Evolutionary conservation across 2,797 vertebrate genomes (phyloP).

Genomic region (Mus spretus): DNA sequence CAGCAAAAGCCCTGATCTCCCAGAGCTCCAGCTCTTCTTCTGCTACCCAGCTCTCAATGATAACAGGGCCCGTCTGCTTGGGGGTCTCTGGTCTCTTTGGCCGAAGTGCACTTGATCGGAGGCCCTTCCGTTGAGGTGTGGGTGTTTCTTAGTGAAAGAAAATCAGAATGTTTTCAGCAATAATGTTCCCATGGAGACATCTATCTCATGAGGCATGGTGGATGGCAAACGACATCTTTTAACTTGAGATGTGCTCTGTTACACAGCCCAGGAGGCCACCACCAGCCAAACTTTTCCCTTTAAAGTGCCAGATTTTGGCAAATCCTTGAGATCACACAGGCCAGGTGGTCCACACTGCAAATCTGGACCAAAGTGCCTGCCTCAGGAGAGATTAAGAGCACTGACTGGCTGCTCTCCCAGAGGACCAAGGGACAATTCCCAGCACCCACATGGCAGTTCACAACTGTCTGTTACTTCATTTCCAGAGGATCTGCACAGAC

Average conservation of each 20-base stretch:
- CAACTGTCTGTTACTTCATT: not conserved
- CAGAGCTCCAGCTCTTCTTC: slow-evolving; percentile 98
- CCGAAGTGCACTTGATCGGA: slow-evolving; percentile 97
- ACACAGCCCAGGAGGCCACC: not conserved
- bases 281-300: slow-evolving; percentile 48
- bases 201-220: not conserved
- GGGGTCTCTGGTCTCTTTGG: slow-evolving; percentile 98
- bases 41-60: slow-evolving; percentile 98
- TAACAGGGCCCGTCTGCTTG: slow-evolving; percentile 97
- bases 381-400: not conserved
- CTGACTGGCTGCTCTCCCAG: not conserved
- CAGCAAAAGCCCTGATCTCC: slow-evolving; percentile 99
- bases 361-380: not conserved
- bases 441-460: not conserved
- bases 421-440: not conserved
- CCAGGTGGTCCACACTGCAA: slow-evolving; percentile 1
- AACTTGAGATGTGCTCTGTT: not conserved
- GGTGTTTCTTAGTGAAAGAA: slow-evolving; percentile 93
- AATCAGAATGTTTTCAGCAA: slow-evolving; percentile 66
- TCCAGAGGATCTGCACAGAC: not conserved
- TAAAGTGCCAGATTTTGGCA: slow-evolving; percentile 57
- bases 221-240: not conserved
- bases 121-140: slow-evolving; percentile 98
- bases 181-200: not conserved
- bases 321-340: slow-evolving; percentile 4